Evolutionary conservation across 2,888 invertebrate species (phyloP), one percentile per base, ranked within the genome.

Genomic region (Cacoxenus indagator): DNA sequence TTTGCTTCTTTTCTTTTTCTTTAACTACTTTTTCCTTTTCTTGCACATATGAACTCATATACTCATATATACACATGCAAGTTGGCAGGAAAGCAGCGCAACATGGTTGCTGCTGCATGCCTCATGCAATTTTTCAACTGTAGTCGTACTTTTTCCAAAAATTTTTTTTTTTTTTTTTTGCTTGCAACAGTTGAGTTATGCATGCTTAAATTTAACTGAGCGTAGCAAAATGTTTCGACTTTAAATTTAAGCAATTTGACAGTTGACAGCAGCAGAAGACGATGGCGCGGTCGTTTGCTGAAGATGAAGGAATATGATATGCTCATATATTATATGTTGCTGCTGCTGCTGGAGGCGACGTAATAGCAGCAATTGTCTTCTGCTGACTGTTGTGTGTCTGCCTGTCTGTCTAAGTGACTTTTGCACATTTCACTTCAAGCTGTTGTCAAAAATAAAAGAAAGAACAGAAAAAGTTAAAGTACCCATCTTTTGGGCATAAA

Each of bases 201-300:
- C n/a, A n/a, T n/a, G 76, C 79, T 76, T 81, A 76, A 78, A 81
- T 78, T 79, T 81, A 78, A 78, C 61, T 37, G 31, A 54, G 51
- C 4, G 26, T 17, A n/a, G 64, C 54, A 27, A 51, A 51, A 51
- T 19, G 73, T 67, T 71, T 75, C 72, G 57, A 69, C 69, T 76
- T 70, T 67, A 79, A 55, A 78, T 80, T 77, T 71, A 73, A 73
- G 70, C 78, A 76, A 78, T 78, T 81, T 79, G 78, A 78, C 78
- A 77, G 74, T 68, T 74, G 67, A 64, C 77, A 68, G 46, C 59
- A 37, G 66, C 51, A 68, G 46, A 9, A n/a, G 14, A 19, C 19
- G 51, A n/a, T 48, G 57, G 22, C 6, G 48, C 17, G 9, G 48
- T 19, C 17, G 17, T 5, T 45, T n/a, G 48, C 65, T 43, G 19